Conservation (phyloP, 1,140 invertebrate genomes). For the Pollicipes pollicipes region DNA sequence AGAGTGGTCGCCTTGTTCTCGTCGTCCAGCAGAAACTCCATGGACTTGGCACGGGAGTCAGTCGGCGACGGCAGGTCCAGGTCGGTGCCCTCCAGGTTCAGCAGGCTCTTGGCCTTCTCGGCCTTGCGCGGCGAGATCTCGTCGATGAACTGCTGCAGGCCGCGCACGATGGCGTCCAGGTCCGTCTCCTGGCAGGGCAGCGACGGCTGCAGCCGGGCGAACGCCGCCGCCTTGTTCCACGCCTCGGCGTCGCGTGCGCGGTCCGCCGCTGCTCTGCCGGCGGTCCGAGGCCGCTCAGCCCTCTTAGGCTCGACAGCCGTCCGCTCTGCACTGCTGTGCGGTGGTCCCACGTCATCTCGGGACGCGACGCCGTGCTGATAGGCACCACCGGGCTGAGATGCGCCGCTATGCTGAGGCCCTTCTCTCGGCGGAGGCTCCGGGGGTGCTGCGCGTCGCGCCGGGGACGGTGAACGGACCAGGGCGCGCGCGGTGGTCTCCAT, state of each 20-base stretch:
- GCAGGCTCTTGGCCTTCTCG: conserved; percentile 53
- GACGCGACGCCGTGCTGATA: no score
- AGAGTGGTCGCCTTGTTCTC: conserved; percentile 57
- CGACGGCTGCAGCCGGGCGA: conserved; percentile 30
- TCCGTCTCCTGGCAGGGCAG: conserved; percentile 17
- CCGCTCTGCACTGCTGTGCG: no score
- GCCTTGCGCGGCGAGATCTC: conserved; percentile 23
- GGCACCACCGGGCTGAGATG: no score
- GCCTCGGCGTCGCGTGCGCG: conserved; percentile 26
- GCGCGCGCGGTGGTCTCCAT: conserved; percentile 22
- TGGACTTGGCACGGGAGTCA: conserved; percentile 53
- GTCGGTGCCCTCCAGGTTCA: conserved; percentile 39
- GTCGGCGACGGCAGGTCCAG: conserved; percentile 20
- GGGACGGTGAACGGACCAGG: conserved; percentile 16
- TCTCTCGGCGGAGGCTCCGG: no score
- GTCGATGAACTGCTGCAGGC: conserved; percentile 16
- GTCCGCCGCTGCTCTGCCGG: conserved; percentile 9
- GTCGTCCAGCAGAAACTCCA: conserved; percentile 82
- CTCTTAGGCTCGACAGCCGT: no score
- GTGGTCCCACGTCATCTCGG: no score
- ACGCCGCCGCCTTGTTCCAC: conserved; percentile 70
- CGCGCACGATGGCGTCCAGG: conserved; percentile 32
- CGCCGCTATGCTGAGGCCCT: no score
- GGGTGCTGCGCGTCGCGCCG: no score
- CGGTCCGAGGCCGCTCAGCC: no score